Conservation (phyloP, 2,888 invertebrate genomes). For the Tetragonula carbonaria region DNA sequence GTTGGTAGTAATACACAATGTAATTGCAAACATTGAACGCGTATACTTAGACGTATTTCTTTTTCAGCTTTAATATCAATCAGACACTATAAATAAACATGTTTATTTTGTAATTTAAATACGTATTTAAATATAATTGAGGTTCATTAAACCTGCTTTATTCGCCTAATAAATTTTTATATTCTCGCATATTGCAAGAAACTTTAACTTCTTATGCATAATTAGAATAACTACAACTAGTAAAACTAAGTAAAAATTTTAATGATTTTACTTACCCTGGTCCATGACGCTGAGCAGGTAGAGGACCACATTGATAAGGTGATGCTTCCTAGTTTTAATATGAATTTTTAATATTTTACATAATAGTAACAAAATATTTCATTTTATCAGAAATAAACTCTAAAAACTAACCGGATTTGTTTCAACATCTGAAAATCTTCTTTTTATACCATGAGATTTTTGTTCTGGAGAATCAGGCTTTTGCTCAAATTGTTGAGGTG, state of each 20-base stretch:
- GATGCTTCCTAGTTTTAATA: constrained; percentile 74
- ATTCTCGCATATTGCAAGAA: constrained; percentile 25
- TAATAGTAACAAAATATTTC: not conserved
- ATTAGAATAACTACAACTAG: constrained; percentile 32
- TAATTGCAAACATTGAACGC: constrained; percentile 39
- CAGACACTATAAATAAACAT: constrained; percentile 13
- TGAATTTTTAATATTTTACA: not conserved
- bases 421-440: constrained; percentile 82
- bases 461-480: constrained; percentile 79
- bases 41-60: constrained; percentile 19
- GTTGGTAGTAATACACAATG: constrained; percentile 34
- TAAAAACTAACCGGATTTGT: constrained; percentile 76
- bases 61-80: constrained; percentile 29
- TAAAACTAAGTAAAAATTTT: constrained; percentile 5
- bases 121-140: constrained; percentile 43
- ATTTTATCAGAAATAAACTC: not conserved
- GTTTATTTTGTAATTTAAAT: constrained; percentile 26
- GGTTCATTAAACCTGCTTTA: constrained; percentile 63
- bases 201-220: constrained; percentile 21
- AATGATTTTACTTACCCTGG: constrained; percentile 79
- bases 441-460: constrained; percentile 80
- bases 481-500: constrained; percentile 78
- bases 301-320: constrained; percentile 78
- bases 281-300: constrained; percentile 80
- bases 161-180: constrained; percentile 41